These are phyloP conservation scores for Bradypodion ventrale DNA, from an alignment of 2,797 vertebrate genomes.

Conservation along the genomic window DNA sequence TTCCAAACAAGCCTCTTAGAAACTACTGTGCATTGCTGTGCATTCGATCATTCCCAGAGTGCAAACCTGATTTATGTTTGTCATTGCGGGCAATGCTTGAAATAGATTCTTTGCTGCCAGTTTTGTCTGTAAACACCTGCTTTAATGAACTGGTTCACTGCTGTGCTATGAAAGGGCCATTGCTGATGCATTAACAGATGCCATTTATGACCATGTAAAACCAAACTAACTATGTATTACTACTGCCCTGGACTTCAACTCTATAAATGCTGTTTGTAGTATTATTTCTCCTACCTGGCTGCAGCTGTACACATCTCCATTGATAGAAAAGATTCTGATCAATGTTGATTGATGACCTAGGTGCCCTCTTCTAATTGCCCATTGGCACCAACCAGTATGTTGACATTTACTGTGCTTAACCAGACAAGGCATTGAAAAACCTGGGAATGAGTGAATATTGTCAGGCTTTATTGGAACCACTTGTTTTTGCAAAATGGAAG, in stretches of 20 bases:
- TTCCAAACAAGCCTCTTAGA: slow-evolving; percentile 6
- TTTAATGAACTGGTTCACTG: slow-evolving; percentile 46
- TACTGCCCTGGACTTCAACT: slow-evolving; percentile 41
- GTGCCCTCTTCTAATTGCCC: slow-evolving; percentile 55
- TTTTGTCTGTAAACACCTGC: slow-evolving; percentile 20
- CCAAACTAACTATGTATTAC: slow-evolving; percentile 57
- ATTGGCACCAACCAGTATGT: slow-evolving; percentile 33
- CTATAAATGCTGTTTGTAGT: slow-evolving; percentile 58
- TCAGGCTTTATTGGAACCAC: slow-evolving; percentile 37
- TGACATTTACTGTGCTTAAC: slow-evolving; percentile 49
- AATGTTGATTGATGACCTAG: slow-evolving; percentile 55
- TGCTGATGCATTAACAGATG: slow-evolving; percentile 49
- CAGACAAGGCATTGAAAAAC: slow-evolving; percentile 31
- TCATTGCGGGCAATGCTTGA: slow-evolving; percentile 25
- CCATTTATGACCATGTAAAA: slow-evolving; percentile 65
- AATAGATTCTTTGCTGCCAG: slow-evolving; percentile 24
- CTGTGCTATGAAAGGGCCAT: slow-evolving; percentile 40
- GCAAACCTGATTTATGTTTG: slow-evolving; percentile 18
- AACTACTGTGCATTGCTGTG: slow-evolving; percentile 27
- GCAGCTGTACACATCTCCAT: slow-evolving; percentile 41
- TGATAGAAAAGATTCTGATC: slow-evolving; percentile 61
- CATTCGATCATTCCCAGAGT: slow-evolving; percentile 27
- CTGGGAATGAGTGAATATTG: slow-evolving; percentile 43
- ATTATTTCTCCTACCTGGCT: slow-evolving; percentile 49
- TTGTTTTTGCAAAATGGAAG: slow-evolving; percentile 45